These are phyloP conservation scores for Tetheella fluctuosa DNA, from an alignment of 2,888 invertebrate genomes.

Conservation along the genomic window DNA sequence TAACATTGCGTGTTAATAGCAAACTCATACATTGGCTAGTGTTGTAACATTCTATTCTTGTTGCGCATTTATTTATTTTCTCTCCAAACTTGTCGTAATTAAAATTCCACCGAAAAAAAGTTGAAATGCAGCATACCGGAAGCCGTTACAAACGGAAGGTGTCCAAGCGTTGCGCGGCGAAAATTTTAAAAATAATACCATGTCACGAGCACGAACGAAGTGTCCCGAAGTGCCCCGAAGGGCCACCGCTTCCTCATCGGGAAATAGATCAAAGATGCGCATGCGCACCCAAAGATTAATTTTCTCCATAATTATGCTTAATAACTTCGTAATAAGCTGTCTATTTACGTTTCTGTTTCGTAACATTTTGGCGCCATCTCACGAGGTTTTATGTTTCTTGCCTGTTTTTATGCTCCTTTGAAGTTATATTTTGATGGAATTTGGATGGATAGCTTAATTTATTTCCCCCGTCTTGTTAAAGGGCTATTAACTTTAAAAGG, in stretches of 20 bases:
- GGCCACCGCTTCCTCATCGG: conserved; percentile 58
- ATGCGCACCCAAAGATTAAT: conserved; percentile 51
- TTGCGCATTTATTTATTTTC: conserved; percentile 12
- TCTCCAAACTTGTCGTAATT: conserved; percentile 38
- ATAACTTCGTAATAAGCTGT: conserved; percentile 47
- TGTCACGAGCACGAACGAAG: conserved; percentile 24
- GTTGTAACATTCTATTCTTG: conserved; percentile 3
- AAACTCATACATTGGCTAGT: background rate
- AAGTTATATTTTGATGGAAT: conserved; percentile 28
- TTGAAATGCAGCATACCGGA: conserved; percentile 30
- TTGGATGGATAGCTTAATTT: conserved; percentile 30
- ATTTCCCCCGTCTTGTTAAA: background rate
- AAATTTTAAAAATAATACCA: conserved; percentile 44
- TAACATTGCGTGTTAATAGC: background rate
- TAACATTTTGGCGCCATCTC: conserved; percentile 48
- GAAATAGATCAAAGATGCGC: conserved; percentile 70
- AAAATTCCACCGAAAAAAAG: conserved; percentile 47
- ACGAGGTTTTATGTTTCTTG: conserved; percentile 17
- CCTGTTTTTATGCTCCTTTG: conserved; percentile 27
- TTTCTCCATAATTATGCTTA: conserved; percentile 63
- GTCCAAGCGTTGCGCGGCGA: conserved; percentile 51
- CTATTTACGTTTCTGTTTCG: conserved; percentile 31
- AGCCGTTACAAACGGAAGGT: conserved; percentile 48
- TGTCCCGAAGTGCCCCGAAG: conserved; percentile 28
- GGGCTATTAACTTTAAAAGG: background rate